Conservation (phyloP, 2,113 vertebrate species). For the Oryzias celebensis region DNA sequence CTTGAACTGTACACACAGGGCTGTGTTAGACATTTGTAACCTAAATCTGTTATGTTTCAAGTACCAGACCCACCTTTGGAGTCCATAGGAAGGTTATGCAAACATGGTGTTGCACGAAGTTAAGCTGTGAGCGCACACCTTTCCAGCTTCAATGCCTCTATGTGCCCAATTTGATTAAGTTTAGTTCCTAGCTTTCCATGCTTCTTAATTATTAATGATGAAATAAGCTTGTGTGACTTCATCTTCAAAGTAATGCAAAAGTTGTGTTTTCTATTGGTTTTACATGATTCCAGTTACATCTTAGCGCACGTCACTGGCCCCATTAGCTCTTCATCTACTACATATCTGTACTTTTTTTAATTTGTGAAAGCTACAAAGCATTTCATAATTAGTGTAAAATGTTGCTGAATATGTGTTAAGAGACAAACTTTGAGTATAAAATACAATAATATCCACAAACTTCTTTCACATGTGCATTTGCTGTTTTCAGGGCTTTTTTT, state of each 20-base stretch:
- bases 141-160: conserved; percentile 58
- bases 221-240: conserved; percentile 22
- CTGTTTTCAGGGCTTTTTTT: no score
- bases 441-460: no score
- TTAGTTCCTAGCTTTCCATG: conserved; percentile 57
- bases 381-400: no score
- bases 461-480: no score
- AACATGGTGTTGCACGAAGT: conserved; percentile 68
- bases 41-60: conserved; percentile 79
- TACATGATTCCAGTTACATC: no score
- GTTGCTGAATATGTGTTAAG: no score
- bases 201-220: conserved; percentile 49
- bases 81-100: conserved; percentile 80
- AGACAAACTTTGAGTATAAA: no score
- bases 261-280: conserved; percentile 33
- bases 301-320: no score
- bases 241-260: conserved; percentile 58
- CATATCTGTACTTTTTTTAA: no score
- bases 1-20: conserved; percentile 73
- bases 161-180: conserved; percentile 70
- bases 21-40: conserved; percentile 76
- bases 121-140: conserved; percentile 55
- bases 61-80: conserved; percentile 77
- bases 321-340: conserved; percentile 12
- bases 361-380: no score